A percentile compares a stretch with the other conserved stretches of the same genome.
Conservation (phyloP, 1,140 invertebrate genomes). For the Drosophila triauraria region DNA sequence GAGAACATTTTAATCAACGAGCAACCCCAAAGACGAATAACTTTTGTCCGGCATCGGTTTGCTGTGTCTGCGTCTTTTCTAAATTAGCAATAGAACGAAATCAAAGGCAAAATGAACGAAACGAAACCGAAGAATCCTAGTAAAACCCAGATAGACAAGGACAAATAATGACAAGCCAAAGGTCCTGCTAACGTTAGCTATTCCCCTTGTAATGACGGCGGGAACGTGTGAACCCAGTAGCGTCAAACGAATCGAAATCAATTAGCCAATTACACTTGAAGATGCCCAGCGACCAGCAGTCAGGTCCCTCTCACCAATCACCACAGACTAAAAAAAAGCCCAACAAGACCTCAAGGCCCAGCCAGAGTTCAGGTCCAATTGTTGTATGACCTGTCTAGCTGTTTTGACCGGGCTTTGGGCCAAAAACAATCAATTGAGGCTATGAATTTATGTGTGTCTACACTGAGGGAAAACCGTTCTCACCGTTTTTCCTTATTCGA, state of each 20-base stretch:
- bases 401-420: constrained; percentile 42
- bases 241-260: constrained; percentile 78
- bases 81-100: constrained; percentile 70
- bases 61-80: constrained; percentile 72
- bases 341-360: background rate
- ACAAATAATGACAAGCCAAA: constrained; percentile 72
- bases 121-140: constrained; percentile 5
- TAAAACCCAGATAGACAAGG: constrained; percentile 62
- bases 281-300: constrained; percentile 52
- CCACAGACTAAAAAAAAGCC: background rate
- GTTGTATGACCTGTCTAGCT: constrained; percentile 54
- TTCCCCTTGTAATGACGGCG: background rate
- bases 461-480: no score
- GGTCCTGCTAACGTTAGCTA: constrained; percentile 78
- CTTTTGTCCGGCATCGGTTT: constrained; percentile 61
- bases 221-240: constrained; percentile 67
- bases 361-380: constrained; percentile 38
- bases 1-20: constrained; percentile 77
- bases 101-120: constrained; percentile 23
- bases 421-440: constrained; percentile 4
- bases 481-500: no score
- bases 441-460: background rate
- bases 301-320: constrained; percentile 15
- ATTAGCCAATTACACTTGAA: constrained; percentile 82
- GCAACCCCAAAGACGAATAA: constrained; percentile 66